phyloP scores from a whole-genome alignment of 2,888 invertebrate genomes.

The Ischnura elegans region DNA sequence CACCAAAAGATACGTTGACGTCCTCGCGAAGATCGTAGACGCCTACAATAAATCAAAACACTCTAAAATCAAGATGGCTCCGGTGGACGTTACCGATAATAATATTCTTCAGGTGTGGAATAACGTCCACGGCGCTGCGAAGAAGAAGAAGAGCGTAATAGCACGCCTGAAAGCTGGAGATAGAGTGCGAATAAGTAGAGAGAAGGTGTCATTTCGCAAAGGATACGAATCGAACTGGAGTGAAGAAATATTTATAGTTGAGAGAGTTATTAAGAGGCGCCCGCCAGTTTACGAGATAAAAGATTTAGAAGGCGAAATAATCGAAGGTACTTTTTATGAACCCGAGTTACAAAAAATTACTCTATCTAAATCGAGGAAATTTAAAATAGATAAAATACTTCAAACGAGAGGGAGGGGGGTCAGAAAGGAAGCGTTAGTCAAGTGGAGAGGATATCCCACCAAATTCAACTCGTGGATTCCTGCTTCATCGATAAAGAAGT shows the following conservation, averaged over 20 bases:
- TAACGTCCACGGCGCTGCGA: neutral
- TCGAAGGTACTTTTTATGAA: constrained; percentile 73
- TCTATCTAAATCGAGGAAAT: constrained; percentile 14
- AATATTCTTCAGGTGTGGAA: constrained; percentile 69
- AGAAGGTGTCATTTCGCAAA: constrained; percentile 72
- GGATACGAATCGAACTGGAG: constrained; percentile 72
- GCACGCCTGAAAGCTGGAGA: constrained; percentile 71
- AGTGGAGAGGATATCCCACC: constrained; percentile 73
- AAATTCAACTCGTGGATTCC: constrained; percentile 71
- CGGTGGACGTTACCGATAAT: constrained; percentile 55
- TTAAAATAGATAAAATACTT: constrained; percentile 72
- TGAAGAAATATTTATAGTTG: constrained; percentile 73
- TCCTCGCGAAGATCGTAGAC: neutral
- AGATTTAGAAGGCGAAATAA: constrained; percentile 71
- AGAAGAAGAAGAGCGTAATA: neutral
- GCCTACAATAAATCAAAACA: constrained; percentile 55
- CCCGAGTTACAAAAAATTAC: constrained; percentile 72
- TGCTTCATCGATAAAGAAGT: constrained; percentile 47
- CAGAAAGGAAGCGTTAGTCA: constrained; percentile 72
- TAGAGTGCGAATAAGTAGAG: constrained; percentile 70
- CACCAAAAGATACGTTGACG: constrained; percentile 46
- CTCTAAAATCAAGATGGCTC: constrained; percentile 72
- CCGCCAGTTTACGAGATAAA: constrained; percentile 72
- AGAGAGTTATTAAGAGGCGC: constrained; percentile 72
- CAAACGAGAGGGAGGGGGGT: constrained; percentile 72